phyloP scores from a whole-genome alignment of 2,113 vertebrate species.

The Nothocercus julius region DNA sequence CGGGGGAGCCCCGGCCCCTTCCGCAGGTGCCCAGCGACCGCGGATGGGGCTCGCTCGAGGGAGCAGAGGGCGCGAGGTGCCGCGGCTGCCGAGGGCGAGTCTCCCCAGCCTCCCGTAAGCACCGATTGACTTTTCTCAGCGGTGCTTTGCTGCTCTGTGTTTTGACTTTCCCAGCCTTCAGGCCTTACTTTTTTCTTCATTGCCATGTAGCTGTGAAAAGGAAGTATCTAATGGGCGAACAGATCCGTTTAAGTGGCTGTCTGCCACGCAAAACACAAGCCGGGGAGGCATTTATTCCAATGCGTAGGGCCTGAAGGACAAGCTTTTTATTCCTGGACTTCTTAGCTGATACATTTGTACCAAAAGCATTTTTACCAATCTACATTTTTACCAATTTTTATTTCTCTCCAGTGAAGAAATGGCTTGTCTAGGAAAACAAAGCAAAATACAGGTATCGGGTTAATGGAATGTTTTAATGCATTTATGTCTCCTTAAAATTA shows the following conservation, averaged over 20 bases:
- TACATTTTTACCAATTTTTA: too few species aligned
- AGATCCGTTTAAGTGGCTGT: not conserved
- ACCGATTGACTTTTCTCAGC: not conserved
- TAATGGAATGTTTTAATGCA: not conserved
- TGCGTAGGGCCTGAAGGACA: not conserved
- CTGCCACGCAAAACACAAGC: not conserved
- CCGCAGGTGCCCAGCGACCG: too few species aligned
- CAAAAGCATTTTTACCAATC: not conserved
- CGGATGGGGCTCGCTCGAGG: too few species aligned
- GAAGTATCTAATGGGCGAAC: not conserved
- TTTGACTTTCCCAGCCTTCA: not conserved
- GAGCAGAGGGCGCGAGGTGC: too few species aligned
- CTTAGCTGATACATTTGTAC: not conserved
- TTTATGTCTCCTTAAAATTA: slow-evolving; percentile 6
- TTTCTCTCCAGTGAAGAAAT: not conserved
- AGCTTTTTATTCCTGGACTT: not conserved
- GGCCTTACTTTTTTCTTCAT: not conserved
- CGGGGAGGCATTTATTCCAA: not conserved
- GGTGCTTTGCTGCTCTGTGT: not conserved
- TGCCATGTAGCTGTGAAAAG: not conserved
- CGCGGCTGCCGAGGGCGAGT: not conserved
- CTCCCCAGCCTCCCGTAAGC: not conserved
- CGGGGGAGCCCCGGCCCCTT: not conserved
- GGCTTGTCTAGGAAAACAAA: not conserved
- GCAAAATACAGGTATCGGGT: not conserved